These are phyloP conservation scores for Turnix velox DNA, from an alignment of 2,113 vertebrate genomes.

Conservation along the genomic window DNA sequence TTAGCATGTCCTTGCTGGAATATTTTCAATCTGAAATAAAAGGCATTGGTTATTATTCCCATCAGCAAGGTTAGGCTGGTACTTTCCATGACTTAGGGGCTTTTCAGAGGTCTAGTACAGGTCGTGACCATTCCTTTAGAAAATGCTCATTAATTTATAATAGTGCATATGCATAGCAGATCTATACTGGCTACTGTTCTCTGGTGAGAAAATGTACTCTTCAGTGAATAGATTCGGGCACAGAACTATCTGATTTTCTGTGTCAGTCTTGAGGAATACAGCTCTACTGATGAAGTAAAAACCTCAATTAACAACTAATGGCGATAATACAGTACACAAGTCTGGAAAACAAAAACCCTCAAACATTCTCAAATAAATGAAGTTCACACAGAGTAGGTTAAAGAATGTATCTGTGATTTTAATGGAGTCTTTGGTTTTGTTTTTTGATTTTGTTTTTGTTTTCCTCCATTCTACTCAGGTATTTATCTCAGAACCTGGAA, in stretches of 20 bases:
- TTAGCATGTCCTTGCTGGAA: background rate
- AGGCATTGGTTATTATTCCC: conserved; percentile 1
- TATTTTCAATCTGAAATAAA: conserved; percentile 5
- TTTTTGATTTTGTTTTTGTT: background rate
- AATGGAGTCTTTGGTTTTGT: background rate
- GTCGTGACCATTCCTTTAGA: background rate
- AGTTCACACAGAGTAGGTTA: background rate
- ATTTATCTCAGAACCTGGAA: conserved; percentile 88
- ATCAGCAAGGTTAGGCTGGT: background rate
- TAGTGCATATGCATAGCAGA: background rate
- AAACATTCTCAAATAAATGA: background rate
- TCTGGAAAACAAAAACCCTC: background rate
- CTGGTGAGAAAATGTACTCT: background rate
- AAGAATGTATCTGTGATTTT: background rate
- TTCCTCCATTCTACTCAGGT: conserved; percentile 70
- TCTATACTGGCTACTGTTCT: background rate
- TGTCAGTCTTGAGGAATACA: background rate
- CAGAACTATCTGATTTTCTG: background rate
- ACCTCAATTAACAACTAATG: background rate
- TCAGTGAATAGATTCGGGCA: background rate
- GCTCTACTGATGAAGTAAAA: background rate
- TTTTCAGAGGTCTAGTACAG: background rate
- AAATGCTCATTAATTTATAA: background rate
- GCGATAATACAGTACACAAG: background rate
- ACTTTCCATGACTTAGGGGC: conserved; percentile 10